Evolutionary conservation across 2,797 vertebrate species (phyloP), one percentile per base, ranked within the genome.

Genomic region (Salarias fasciatus): DNA sequence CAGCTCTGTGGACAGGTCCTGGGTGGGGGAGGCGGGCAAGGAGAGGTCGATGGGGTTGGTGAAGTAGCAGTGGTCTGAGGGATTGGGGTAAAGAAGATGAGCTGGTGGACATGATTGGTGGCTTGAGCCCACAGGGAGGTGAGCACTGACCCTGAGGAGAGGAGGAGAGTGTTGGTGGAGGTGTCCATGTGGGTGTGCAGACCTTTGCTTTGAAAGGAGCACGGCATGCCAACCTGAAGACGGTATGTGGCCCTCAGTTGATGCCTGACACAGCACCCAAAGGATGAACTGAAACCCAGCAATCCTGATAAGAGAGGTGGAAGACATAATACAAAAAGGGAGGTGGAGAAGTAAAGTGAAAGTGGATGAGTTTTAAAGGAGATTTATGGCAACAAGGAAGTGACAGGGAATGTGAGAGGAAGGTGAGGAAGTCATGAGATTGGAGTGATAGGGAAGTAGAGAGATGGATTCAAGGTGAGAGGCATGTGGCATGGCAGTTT

Each of bases 61-160:
- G 64, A 69, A 46, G 60, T 37, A 58, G 67, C 54, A 11, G 51
- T 51, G 62, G 74, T 64, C 73, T 77, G 72, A 79, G 61, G 65
- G 68, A 80, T 63, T 29, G 72, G 63, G 77, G 77, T 71, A 15
- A 63, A 70, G 63, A 48, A 46, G 43, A 56, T 15, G 44, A 64
- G 59, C 24, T 13, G n/a, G 45, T 42, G 45, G 68, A 81, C 52
- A 53, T 79, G 80, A 86, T 81, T 70, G 75, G 72, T 85, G 69
- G 59, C 35, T 64, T 37, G 28, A 49, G 62, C 56, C 74, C 60
- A 9, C 24, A 51, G 78, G 73, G 75, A 75, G 60, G 41, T 5
- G 36, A 57, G 63, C 8, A 51, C 55, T 78, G 84, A 83, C 81
- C 61, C 73, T 9, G 44, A 62, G 57, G 51, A 69, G 63, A 51